Evolutionary conservation across 2,888 invertebrate species (phyloP), one percentile per base, ranked within the genome.

Genomic region (Apamea epomidion): DNA sequence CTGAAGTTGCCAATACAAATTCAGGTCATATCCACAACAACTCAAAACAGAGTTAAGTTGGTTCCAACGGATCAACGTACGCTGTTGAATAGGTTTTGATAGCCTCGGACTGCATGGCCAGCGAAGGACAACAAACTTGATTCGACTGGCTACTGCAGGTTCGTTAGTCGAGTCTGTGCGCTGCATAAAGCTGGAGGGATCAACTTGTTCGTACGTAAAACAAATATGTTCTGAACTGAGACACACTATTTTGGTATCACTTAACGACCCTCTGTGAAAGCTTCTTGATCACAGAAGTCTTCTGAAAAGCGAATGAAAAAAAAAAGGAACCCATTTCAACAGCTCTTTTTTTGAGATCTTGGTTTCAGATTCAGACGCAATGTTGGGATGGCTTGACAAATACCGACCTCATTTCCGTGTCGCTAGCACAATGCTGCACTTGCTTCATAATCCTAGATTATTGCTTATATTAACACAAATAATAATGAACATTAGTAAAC

Each of bases 401-500:
- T 25, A 68, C 25, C 6, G 6, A 16, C 48, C 60, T 37, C 29
- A 32, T 68, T 68, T 72, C 54, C 60, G 42, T 64, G 69, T 65
- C n/a, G 29, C n/a, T 29, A 64, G 54, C 58, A 85, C 14, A 58
- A 58, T 62, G 14, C 25, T 75, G 60, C 45, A 71, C 58, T 73
- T 32, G 62, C 62, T 45, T 74, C 60, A 21, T 65, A 74, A 70
- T 81, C n/a, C 69, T 73, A 83, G 18, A 60, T 45, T 32, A 71
- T 83, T 85, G 64, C 60, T 12, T 29, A 82, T 74, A 67, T 64
- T 25, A 54, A 76, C 54, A 42, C 37, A 76, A 74, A 72, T 58
- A 68, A 68, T 76, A 83, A 48, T 45, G 21, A 37, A 64, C n/a
- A 76, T 70, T 65, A 65, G 60, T 69, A 76, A 68, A 87, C 77